Evolutionary conservation across 2,888 invertebrate species (phyloP).

Genomic region (Maniola hyperantus): DNA sequence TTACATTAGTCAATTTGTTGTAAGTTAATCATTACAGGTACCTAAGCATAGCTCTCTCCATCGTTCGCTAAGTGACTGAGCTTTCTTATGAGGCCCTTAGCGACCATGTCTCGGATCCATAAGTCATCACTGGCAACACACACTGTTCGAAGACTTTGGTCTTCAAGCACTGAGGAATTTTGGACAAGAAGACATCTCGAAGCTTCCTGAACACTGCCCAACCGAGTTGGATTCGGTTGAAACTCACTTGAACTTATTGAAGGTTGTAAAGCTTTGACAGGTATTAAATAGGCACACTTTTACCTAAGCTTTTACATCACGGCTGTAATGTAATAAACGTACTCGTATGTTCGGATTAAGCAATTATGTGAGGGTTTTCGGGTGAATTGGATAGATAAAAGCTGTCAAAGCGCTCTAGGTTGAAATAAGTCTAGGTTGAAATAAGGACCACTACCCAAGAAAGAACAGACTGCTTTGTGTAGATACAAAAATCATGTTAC

Average conservation of each 20-base stretch:
- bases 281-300: not conserved
- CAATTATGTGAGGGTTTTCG: conserved; percentile 7
- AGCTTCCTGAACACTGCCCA: too few relatives aligned
- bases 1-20: too few relatives aligned
- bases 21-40: too few relatives aligned
- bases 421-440: not conserved
- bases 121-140: too few relatives aligned
- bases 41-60: too few relatives aligned
- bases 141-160: too few relatives aligned
- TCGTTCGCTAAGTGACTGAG: too few relatives aligned
- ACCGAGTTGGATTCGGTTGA: too few relatives aligned
- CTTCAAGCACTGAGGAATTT: too few relatives aligned
- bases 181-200: too few relatives aligned
- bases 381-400: conserved; percentile 1
- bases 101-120: too few relatives aligned
- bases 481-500: conserved; percentile 1
- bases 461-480: not conserved
- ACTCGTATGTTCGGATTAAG: not conserved
- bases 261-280: not conserved
- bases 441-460: not conserved
- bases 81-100: too few relatives aligned
- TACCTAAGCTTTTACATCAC: conserved; percentile 4
- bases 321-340: not conserved
- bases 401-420: not conserved
- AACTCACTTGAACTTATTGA: not conserved